These are phyloP conservation scores for Drosophila paucipuncta DNA, from an alignment of 2,888 invertebrate species.

Conservation along the genomic window DNA sequence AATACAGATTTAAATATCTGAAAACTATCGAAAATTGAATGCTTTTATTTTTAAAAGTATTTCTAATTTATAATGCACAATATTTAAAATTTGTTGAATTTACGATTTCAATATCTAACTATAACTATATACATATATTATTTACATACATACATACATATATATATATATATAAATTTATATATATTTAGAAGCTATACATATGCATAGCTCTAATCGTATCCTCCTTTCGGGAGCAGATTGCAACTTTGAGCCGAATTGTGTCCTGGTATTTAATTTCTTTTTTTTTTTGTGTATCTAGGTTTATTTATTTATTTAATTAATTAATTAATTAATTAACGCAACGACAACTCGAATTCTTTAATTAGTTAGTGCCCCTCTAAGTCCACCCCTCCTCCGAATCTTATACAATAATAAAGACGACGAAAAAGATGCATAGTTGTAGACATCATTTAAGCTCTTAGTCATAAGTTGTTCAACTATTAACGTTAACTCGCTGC, in stretches of 20 bases:
- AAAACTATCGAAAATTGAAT: neutral
- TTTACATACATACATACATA: neutral
- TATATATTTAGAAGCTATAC: neutral
- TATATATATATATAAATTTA: neutral
- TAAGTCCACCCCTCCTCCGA: neutral
- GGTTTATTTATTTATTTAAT: conserved; percentile 47
- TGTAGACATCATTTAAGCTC: conserved; percentile 6
- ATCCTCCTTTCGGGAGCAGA: neutral
- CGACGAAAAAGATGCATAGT: neutral
- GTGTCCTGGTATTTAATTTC: neutral
- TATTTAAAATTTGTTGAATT: neutral
- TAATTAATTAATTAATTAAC: conserved; percentile 50
- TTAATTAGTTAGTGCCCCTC: conserved; percentile 10
- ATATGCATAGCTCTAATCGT: neutral
- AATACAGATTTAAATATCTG: neutral
- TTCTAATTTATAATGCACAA: neutral
- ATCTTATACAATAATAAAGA: neutral
- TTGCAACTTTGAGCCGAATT: conserved; percentile 1
- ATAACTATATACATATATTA: neutral
- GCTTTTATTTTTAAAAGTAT: neutral
- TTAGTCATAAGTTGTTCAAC: conserved; percentile 55
- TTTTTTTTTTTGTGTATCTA: conserved; percentile 29
- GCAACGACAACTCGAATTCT: conserved; percentile 37
- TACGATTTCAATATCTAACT: neutral
- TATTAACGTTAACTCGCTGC: conserved; percentile 59